Evolutionary conservation across 1,140 invertebrate genomes (phyloP), one percentile per base, ranked within the genome.

Genomic region (Drosophila watanabei): DNA sequence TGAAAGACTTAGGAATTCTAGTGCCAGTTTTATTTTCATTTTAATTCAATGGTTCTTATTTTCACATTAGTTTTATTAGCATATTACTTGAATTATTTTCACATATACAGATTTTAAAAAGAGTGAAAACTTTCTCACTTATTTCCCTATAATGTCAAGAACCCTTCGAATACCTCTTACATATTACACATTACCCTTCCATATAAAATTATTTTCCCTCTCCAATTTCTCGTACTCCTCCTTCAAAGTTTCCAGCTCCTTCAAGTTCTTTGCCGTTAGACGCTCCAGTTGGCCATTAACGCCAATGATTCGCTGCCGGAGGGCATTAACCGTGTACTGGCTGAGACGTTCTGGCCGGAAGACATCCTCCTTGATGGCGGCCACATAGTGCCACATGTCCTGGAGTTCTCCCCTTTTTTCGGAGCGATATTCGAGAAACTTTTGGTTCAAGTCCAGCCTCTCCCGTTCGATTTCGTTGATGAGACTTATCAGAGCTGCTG

Each of bases 401-500:
- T 91, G 75, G 5, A 91, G 51, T 9, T 90, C 80, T 10, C 60
- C 60, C 37, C 71, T 60, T n/a, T 86, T 84, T 24, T 52, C 54
- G 2, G 28, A 37, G 20, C 75, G 75, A 73, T 91, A 71, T n/a
- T 59, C 63, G 30, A 61, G 49, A 30, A 80, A 56, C 24, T 90
- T 79, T 18, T 75, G 49, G 14, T 77, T 68, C 2, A 92, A 35
- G 11, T 82, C 66, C 1, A 75, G 18, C 61, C 80, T 88, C 5
- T 92, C 46, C 10, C 61, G 51, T 48, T 91, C 87, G 37, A 93
- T 87, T 57, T 92, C 89, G 51, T 85, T 88, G 45, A 91, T 77
- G 46, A 79, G 64, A 3, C 41, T 39, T 18, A 48, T 73, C 43
- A 83, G 32, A 1, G 57, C 71, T 5, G 56, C 64, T n/a, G 79